Conservation (phyloP, 1,140 invertebrate genomes). For the Trachymyrmex septentrionalis region DNA sequence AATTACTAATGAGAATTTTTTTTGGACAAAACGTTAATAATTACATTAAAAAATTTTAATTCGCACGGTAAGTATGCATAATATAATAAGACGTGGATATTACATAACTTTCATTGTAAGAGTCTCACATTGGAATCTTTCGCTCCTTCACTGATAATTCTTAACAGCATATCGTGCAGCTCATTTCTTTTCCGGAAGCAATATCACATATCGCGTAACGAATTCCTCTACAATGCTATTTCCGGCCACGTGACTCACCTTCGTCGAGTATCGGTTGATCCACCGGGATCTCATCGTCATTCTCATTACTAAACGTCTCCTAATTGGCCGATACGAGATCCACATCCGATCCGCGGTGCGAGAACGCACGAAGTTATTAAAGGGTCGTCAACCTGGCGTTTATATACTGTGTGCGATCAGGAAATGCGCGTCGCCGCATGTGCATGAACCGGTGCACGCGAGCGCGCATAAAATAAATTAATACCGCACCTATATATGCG, state of each 20-base stretch:
- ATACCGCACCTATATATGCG: conserved; percentile 49
- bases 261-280: conserved; percentile 31
- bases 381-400: conserved; percentile 76
- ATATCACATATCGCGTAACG: conserved; percentile 14
- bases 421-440: conserved; percentile 55
- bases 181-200: conserved; percentile 20
- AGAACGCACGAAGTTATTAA: conserved; percentile 70
- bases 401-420: conserved; percentile 57
- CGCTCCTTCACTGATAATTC: not conserved
- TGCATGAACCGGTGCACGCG: conserved; percentile 51
- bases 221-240: conserved; percentile 38
- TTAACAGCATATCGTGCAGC: conserved; percentile 14
- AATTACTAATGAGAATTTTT: not conserved
- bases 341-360: conserved; percentile 54
- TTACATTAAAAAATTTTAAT: not conserved
- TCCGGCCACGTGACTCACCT: conserved; percentile 38
- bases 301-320: conserved; percentile 69
- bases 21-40: not conserved
- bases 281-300: conserved; percentile 51
- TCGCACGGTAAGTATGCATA: not conserved
- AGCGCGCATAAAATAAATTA: conserved; percentile 61
- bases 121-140: too few relatives aligned
- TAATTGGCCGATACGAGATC: conserved; percentile 69
- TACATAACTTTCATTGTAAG: conserved; percentile 5
- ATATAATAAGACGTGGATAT: not conserved